Evolutionary conservation across 2,888 invertebrate genomes (phyloP).

Genomic region (Apotomis capreana): DNA sequence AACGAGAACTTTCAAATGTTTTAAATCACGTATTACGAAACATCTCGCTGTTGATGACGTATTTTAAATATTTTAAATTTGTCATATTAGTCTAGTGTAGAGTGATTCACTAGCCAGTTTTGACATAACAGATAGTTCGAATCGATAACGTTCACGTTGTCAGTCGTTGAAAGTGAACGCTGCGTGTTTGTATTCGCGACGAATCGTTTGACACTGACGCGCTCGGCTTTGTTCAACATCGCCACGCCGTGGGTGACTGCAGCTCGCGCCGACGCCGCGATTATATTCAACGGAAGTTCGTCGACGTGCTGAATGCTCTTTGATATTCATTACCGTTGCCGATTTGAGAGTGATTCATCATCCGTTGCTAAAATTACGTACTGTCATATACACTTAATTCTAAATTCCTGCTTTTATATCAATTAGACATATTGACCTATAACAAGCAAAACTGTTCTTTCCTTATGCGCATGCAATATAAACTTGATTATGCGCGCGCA

Average conservation of each 20-base stretch:
- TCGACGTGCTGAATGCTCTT: conserved; percentile 25
- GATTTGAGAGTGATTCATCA: conserved; percentile 22
- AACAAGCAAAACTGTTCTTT: not conserved
- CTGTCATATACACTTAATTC: not conserved
- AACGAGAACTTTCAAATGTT: conserved; percentile 38
- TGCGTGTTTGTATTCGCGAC: conserved; percentile 75
- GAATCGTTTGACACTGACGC: conserved; percentile 71
- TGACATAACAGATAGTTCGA: conserved; percentile 52
- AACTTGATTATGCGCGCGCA: conserved; percentile 22
- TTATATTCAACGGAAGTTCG: conserved; percentile 30
- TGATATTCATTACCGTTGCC: conserved; percentile 30
- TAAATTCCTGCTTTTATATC: not conserved
- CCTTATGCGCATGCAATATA: not conserved
- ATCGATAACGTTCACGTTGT: conserved; percentile 63
- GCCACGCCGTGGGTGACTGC: conserved; percentile 28
- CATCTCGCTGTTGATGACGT: not conserved
- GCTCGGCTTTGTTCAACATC: conserved; percentile 61
- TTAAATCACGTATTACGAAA: conserved; percentile 34
- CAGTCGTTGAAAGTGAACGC: conserved; percentile 78
- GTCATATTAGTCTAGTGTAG: conserved; percentile 52
- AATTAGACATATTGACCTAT: not conserved
- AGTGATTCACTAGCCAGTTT: conserved; percentile 54
- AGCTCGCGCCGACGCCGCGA: conserved; percentile 24
- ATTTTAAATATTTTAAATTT: not conserved
- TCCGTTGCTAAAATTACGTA: conserved; percentile 11